phyloP scores from a whole-genome alignment of 2,113 vertebrate species.

The Andinoacara biseriatus region DNA sequence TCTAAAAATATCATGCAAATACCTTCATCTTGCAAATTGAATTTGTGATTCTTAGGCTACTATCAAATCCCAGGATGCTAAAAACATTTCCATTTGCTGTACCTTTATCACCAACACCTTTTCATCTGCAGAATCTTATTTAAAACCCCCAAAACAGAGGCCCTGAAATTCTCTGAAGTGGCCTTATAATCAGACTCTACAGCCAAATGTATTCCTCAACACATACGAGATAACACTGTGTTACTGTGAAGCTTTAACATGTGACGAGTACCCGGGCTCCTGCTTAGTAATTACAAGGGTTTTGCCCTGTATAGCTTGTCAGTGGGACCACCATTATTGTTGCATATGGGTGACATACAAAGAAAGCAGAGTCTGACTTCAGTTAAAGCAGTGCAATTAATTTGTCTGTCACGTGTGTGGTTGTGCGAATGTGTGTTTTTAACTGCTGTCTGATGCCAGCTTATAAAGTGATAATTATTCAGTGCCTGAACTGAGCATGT shows the following conservation, averaged over 20 bases:
- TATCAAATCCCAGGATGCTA: not conserved
- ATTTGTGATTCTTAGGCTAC: not conserved
- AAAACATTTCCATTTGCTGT: not conserved
- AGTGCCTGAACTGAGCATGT: not conserved
- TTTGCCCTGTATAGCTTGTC: slow-evolving; percentile 31
- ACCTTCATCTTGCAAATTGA: not conserved
- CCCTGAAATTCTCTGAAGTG: not conserved
- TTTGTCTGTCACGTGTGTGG: slow-evolving; percentile 34
- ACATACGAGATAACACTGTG: slow-evolving; percentile 18
- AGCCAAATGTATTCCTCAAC: not conserved
- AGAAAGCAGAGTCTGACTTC: slow-evolving; percentile 41
- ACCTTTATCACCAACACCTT: not conserved
- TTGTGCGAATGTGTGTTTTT: slow-evolving; percentile 43
- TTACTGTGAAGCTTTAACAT: slow-evolving; percentile 17
- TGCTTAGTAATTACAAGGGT: slow-evolving; percentile 51
- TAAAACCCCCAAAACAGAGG: not conserved
- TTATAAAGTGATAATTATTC: slow-evolving; percentile 49
- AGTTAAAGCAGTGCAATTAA: slow-evolving; percentile 61
- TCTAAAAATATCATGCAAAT: slow-evolving; percentile 28
- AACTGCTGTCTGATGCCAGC: slow-evolving; percentile 11
- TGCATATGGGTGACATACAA: slow-evolving; percentile 26
- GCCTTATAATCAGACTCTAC: not conserved
- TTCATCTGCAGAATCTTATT: not conserved
- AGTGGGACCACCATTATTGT: slow-evolving; percentile 51
- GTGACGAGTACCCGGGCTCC: slow-evolving; percentile 44